A percentile compares a stretch with the other conserved stretches of the same genome.
phyloP scores from a whole-genome alignment of 2,888 invertebrate species.

The Halocaridina rubra region DNA sequence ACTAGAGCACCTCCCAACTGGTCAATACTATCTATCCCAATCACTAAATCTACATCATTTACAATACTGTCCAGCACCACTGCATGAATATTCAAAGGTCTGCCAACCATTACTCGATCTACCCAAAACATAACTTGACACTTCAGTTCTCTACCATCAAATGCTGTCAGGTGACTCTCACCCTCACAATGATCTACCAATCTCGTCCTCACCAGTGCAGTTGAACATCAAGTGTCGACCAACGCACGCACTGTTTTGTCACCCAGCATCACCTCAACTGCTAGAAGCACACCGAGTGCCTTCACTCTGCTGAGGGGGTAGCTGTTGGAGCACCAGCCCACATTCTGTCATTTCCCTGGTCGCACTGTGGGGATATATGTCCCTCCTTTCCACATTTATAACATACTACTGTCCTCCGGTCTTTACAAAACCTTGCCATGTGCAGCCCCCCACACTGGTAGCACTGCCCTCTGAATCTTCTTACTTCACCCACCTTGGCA shows the following conservation, averaged over 20 bases:
- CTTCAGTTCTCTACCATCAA: background rate
- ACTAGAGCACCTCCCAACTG: background rate
- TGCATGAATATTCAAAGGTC: no score
- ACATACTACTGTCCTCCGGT: no score
- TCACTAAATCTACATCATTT: background rate
- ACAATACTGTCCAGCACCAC: background rate
- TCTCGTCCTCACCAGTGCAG: background rate
- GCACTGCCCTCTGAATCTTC: no score
- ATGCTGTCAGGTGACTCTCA: background rate
- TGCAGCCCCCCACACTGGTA: no score
- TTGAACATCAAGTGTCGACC: background rate
- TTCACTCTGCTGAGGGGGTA: background rate
- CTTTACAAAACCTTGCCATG: no score
- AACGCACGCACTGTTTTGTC: background rate
- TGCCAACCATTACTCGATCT: no score
- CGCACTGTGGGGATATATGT: no score
- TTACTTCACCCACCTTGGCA: no score
- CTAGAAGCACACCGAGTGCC: background rate
- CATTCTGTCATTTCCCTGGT: background rate
- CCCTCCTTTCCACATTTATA: no score
- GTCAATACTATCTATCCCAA: background rate
- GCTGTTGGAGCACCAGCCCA: background rate
- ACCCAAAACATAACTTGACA: background rate
- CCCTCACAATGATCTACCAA: background rate
- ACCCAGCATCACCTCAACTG: background rate